These are phyloP conservation scores for Huso huso DNA, from an alignment of 2,797 vertebrate species.

Conservation along the genomic window DNA sequence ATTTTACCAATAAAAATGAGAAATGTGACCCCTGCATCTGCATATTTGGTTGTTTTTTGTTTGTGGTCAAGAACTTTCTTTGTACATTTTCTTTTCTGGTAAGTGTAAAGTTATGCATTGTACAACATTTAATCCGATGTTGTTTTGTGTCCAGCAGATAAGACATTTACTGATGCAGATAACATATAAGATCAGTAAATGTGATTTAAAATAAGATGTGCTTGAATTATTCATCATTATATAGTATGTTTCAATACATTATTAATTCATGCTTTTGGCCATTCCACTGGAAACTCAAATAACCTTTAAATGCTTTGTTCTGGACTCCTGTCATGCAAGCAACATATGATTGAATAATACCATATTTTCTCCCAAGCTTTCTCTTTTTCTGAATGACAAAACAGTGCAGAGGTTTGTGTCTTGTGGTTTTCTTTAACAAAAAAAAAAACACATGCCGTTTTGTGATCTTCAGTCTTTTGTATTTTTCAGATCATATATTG, in stretches of 20 bases:
- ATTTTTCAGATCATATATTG: constrained; percentile 63
- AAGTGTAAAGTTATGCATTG: constrained; percentile 17
- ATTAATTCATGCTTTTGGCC: background rate
- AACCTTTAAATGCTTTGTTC: background rate
- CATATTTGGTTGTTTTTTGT: constrained; percentile 25
- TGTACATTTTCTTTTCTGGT: constrained; percentile 29
- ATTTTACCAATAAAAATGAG: constrained; percentile 27
- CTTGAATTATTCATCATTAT: background rate
- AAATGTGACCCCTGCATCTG: constrained; percentile 44
- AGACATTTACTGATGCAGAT: background rate
- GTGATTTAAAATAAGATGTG: background rate
- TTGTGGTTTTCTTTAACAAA: constrained; percentile 8
- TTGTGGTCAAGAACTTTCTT: constrained; percentile 11
- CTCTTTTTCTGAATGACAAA: no score
- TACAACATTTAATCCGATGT: constrained; percentile 33
- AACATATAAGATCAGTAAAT: background rate
- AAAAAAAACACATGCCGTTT: constrained; percentile 27
- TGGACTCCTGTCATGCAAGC: background rate
- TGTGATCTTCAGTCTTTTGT: constrained; percentile 23
- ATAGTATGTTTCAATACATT: background rate
- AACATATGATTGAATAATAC: background rate
- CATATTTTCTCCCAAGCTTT: no score
- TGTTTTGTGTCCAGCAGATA: background rate
- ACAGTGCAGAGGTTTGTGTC: background rate
- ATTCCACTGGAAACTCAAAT: background rate